phyloP scores from a whole-genome alignment of 2,797 vertebrate species.

The Huso huso region DNA sequence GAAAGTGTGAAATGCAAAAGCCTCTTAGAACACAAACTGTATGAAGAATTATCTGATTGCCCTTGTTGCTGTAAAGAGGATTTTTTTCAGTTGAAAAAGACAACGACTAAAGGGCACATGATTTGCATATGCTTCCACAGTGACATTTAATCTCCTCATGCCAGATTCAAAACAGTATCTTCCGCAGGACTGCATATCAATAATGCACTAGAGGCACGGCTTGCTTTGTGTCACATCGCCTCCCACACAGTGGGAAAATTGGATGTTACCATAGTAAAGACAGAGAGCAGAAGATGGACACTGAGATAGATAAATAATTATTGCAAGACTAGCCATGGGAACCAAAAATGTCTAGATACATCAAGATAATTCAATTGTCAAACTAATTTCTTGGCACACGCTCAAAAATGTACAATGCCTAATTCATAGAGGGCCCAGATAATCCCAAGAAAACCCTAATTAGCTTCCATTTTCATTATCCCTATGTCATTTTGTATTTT shows the following conservation, averaged over 20 bases:
- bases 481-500: too few relatives aligned
- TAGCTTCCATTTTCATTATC: too few relatives aligned
- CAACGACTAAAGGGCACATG: slow-evolving; percentile 14
- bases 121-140: slow-evolving; percentile 13
- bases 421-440: too few relatives aligned
- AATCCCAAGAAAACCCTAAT: too few relatives aligned
- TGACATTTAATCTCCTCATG: slow-evolving; percentile 16
- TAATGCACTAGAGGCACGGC: slow-evolving; percentile 28
- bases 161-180: slow-evolving; percentile 14
- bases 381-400: background rate
- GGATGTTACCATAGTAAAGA: slow-evolving; percentile 30
- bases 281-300: slow-evolving; percentile 21
- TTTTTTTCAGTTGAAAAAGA: too few relatives aligned
- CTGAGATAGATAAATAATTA: slow-evolving; percentile 23
- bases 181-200: slow-evolving; percentile 24
- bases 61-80: too few relatives aligned
- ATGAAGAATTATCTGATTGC: too few relatives aligned
- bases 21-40: too few relatives aligned
- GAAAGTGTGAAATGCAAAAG: too few relatives aligned
- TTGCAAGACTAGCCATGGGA: slow-evolving; percentile 4
- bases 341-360: slow-evolving; percentile 9
- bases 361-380: slow-evolving; percentile 11
- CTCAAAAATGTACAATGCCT: too few relatives aligned
- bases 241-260: slow-evolving; percentile 29
- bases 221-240: slow-evolving; percentile 26